These are phyloP conservation scores for Stenurella melanura DNA, from an alignment of 2,888 invertebrate genomes.

Conservation along the genomic window DNA sequence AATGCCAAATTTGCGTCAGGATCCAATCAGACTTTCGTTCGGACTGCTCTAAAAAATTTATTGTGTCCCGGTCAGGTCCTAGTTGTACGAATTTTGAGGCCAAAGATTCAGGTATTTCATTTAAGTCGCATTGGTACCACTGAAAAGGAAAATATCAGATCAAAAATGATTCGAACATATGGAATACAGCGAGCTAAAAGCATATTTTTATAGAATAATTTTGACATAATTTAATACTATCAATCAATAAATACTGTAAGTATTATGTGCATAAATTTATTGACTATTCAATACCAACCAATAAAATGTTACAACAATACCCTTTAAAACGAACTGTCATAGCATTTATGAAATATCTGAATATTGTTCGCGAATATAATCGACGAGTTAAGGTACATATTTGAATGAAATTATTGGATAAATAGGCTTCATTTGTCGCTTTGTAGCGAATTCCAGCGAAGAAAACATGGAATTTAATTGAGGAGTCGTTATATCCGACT, in stretches of 20 bases:
- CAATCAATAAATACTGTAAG: background rate
- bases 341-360: background rate
- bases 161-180: no score
- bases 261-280: no score
- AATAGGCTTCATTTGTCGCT: background rate
- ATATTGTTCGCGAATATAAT: background rate
- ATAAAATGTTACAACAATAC: no score
- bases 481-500: background rate
- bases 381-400: background rate
- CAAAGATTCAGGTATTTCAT: slow-evolving; percentile 75
- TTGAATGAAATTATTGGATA: background rate
- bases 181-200: no score
- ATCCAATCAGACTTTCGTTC: slow-evolving; percentile 89
- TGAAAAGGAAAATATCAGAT: slow-evolving; percentile 70
- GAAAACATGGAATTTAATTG: background rate
- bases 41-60: slow-evolving; percentile 83
- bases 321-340: no score
- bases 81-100: slow-evolving; percentile 80
- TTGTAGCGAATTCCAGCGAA: background rate
- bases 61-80: slow-evolving; percentile 83
- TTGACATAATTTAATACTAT: no score
- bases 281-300: no score
- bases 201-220: no score
- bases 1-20: slow-evolving; percentile 93
- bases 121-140: slow-evolving; percentile 84